Conservation (phyloP, 2,888 invertebrate genomes). For the Ophonus ardosiacus region DNA sequence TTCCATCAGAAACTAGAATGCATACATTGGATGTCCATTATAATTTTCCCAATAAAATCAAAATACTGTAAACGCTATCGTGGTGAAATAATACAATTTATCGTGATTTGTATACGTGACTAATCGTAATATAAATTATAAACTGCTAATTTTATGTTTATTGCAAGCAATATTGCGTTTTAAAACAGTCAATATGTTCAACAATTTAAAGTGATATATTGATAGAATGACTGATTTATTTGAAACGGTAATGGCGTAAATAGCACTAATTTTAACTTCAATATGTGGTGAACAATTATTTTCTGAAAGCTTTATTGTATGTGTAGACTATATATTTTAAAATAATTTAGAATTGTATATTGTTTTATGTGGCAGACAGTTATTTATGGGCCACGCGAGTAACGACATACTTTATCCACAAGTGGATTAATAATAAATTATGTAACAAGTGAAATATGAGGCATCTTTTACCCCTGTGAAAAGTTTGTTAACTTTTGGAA, state of each 20-base stretch:
- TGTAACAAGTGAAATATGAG: too few relatives aligned
- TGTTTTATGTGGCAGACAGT: background rate
- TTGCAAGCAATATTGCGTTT: background rate
- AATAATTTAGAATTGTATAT: background rate
- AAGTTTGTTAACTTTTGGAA: too few relatives aligned
- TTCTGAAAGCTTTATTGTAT: background rate
- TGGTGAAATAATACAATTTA: background rate
- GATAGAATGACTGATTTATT: background rate
- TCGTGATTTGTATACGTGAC: background rate
- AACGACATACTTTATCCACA: too few relatives aligned
- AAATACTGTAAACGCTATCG: background rate
- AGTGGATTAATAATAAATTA: too few relatives aligned
- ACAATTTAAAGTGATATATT: background rate
- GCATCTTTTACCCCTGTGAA: too few relatives aligned
- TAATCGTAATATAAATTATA: background rate
- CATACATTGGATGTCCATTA: background rate
- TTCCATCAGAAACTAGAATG: background rate
- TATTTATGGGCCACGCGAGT: too few relatives aligned
- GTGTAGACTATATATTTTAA: background rate
- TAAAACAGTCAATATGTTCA: background rate
- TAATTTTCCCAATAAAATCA: background rate
- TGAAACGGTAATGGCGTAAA: background rate
- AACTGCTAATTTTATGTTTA: background rate
- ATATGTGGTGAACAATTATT: background rate
- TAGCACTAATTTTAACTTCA: background rate